Conservation (phyloP, 2,797 vertebrate genomes). For the Sebastes kiyomatsui region DNA sequence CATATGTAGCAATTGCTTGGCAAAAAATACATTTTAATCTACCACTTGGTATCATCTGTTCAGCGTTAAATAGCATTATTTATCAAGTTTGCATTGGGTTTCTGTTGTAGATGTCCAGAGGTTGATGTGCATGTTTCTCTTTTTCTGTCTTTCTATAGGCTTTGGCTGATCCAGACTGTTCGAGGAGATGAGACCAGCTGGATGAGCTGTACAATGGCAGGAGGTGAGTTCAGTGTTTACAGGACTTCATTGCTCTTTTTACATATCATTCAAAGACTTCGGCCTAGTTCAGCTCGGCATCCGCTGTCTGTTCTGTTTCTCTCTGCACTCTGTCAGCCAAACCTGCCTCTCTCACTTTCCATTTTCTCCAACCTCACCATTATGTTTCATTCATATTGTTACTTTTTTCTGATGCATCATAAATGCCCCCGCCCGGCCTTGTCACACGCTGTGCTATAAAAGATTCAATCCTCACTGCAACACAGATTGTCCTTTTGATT, state of each 20-base stretch:
- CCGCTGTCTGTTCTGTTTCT: background rate
- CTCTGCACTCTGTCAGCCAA: background rate
- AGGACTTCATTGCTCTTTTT: background rate
- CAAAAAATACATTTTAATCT: background rate
- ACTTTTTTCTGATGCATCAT: conserved; percentile 26
- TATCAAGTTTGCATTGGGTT: background rate
- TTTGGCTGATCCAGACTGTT: background rate
- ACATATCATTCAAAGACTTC: background rate
- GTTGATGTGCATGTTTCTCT: background rate
- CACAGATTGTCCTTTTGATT: conserved; percentile 29
- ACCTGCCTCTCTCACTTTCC: conserved; percentile 14
- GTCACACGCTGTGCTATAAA: conserved; percentile 6
- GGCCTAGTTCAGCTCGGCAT: background rate
- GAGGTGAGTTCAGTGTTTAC: background rate
- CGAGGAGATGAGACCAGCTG: background rate
- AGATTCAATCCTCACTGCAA: conserved; percentile 9
- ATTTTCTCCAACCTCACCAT: conserved; percentile 22
- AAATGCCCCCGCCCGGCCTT: conserved; percentile 18
- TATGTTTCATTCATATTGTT: conserved; percentile 25
- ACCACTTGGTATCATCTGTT: background rate
- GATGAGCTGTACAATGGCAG: background rate
- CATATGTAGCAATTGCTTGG: background rate
- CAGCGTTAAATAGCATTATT: background rate
- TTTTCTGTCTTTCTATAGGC: background rate
- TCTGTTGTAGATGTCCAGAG: background rate